Percentiles rank a stretch among this genome's conserved stretches.
These are phyloP conservation scores for Holotrichia oblita DNA, from an alignment of 1,140 invertebrate species.

Conservation along the genomic window DNA sequence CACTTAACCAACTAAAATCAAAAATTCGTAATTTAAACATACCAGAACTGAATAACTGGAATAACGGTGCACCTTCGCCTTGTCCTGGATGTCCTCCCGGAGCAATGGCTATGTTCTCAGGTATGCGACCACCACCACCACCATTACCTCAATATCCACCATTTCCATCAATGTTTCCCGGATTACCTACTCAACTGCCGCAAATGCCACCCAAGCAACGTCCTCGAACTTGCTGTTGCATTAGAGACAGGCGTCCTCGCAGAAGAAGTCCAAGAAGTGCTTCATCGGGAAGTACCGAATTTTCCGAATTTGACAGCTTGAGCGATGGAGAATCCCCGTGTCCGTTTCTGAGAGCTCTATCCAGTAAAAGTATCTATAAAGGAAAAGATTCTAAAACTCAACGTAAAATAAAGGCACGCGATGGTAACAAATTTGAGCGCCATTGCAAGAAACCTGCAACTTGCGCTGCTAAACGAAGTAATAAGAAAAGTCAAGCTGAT, in stretches of 20 bases:
- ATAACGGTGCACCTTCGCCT: background rate
- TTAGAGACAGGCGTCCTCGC: background rate
- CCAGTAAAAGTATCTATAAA: background rate
- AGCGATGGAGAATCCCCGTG: background rate
- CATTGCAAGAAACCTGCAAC: background rate
- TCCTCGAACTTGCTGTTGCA: background rate
- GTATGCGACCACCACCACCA: background rate
- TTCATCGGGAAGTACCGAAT: background rate
- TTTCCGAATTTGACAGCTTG: background rate
- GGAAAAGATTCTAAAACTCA: conserved; percentile 5
- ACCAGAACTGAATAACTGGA: conserved; percentile 35
- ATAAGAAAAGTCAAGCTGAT: background rate
- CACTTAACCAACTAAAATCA: conserved; percentile 23
- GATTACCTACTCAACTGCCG: background rate
- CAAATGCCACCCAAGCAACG: background rate
- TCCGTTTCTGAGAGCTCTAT: conserved; percentile 5
- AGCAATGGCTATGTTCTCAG: background rate
- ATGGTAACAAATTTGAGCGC: background rate
- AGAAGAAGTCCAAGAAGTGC: background rate
- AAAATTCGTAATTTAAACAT: conserved; percentile 35
- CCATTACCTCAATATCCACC: background rate
- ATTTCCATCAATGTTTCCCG: background rate
- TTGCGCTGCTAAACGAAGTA: background rate
- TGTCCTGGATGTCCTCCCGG: background rate
- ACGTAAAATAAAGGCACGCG: background rate